phyloP scores from a whole-genome alignment of 2,888 invertebrate species.

The Heliconius ismenius region DNA sequence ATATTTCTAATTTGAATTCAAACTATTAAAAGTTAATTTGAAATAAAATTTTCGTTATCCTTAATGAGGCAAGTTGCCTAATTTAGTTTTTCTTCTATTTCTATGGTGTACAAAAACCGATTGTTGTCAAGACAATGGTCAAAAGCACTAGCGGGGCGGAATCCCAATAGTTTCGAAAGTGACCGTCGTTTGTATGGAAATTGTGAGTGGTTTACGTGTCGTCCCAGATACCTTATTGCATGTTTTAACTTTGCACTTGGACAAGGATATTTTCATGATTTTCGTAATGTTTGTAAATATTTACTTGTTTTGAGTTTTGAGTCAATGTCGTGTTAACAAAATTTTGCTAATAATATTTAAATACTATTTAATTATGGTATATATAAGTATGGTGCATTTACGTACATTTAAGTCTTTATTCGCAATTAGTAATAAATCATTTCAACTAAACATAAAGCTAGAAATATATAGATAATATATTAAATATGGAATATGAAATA shows the following conservation, averaged over 20 bases:
- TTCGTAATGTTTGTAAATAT: conserved; percentile 31
- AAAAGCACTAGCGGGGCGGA: conserved; percentile 61
- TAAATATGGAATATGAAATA: too few species aligned
- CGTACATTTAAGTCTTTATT: too few species aligned
- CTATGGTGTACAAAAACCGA: conserved; percentile 36
- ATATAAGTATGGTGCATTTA: too few species aligned
- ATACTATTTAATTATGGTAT: too few species aligned
- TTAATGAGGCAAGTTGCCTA: conserved; percentile 52
- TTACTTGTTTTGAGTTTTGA: background rate
- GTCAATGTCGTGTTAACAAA: background rate
- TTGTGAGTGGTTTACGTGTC: conserved; percentile 64
- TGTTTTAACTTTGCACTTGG: conserved; percentile 57
- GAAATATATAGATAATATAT: too few species aligned
- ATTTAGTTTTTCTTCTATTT: conserved; percentile 24
- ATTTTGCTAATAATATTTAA: too few species aligned
- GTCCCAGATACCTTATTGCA: conserved; percentile 69
- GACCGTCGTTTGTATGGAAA: conserved; percentile 77
- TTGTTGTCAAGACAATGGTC: conserved; percentile 62
- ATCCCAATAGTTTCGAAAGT: conserved; percentile 77
- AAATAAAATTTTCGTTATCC: background rate
- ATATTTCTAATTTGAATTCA: background rate
- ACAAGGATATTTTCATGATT: conserved; percentile 37
- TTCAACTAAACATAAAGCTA: background rate
- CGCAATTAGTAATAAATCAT: background rate
- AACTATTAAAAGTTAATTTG: background rate